Conservation (phyloP, 2,888 invertebrate genomes). For the Julus scanicus region DNA sequence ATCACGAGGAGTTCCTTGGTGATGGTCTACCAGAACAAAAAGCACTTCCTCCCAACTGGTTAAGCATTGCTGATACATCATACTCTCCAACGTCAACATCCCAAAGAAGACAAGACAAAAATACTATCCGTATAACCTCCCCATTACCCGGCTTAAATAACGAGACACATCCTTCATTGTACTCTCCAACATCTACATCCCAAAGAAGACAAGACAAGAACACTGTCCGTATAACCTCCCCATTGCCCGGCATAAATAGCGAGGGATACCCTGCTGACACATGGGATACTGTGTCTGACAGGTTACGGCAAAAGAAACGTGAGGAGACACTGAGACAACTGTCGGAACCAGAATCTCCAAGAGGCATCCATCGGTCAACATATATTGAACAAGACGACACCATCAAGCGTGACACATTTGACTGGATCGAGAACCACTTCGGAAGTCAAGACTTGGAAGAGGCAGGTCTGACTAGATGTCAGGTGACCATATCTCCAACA, state of each 20-base stretch:
- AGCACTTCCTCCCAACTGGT: conserved; percentile 9
- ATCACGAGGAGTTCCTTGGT: conserved; percentile 51
- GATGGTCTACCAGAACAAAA: conserved; percentile 19
- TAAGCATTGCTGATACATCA: background rate
- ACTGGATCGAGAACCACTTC: conserved; percentile 56
- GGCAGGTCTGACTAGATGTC: background rate
- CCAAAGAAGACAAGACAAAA: background rate
- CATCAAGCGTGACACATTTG: conserved; percentile 47
- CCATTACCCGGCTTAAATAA: background rate
- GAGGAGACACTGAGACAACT: background rate
- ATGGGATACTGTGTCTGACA: background rate
- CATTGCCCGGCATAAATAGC: background rate
- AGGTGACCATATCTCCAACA: background rate
- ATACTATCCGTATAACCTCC: background rate
- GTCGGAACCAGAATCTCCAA: background rate
- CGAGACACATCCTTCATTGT: no score
- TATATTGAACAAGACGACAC: background rate
- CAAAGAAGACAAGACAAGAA: background rate
- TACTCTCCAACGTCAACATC: background rate
- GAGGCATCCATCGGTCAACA: background rate
- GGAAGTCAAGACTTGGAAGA: conserved; percentile 56
- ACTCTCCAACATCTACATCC: background rate
- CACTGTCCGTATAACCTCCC: background rate
- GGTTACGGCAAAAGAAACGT: background rate
- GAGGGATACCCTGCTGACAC: background rate